These are phyloP conservation scores for Numida meleagris DNA, from an alignment of 2,113 vertebrate genomes.

Conservation along the genomic window DNA sequence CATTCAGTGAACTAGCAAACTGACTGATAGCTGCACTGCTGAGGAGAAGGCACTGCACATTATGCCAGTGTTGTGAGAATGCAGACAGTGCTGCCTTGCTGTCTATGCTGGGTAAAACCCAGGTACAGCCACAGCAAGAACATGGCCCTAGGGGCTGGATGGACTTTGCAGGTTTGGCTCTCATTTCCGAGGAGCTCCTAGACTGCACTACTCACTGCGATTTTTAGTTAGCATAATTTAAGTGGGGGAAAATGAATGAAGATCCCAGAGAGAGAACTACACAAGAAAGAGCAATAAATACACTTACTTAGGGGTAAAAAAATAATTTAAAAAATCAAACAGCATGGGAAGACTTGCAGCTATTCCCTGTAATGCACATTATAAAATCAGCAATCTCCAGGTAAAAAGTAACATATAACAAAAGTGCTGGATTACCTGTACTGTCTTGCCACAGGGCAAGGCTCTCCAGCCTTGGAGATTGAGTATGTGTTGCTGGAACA, in stretches of 20 bases:
- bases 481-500: neutral
- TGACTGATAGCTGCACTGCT: rapidly evolving
- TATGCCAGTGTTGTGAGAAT: rapidly evolving
- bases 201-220: neutral
- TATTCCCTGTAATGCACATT: neutral
- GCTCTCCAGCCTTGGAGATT: neutral
- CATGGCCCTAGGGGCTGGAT: neutral
- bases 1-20: neutral
- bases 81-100: neutral
- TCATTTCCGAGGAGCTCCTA: neutral
- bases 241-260: neutral
- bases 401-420: neutral
- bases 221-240: neutral
- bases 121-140: neutral
- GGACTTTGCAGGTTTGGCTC: neutral
- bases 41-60: neutral
- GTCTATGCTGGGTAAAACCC: neutral
- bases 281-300: neutral
- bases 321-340: neutral
- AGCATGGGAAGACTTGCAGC: neutral
- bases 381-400: neutral
- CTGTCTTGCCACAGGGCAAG: neutral
- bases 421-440: neutral
- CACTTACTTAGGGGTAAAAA: neutral
- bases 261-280: neutral